Conservation (phyloP, 2,113 vertebrate species). For the Furnarius figulus region DNA sequence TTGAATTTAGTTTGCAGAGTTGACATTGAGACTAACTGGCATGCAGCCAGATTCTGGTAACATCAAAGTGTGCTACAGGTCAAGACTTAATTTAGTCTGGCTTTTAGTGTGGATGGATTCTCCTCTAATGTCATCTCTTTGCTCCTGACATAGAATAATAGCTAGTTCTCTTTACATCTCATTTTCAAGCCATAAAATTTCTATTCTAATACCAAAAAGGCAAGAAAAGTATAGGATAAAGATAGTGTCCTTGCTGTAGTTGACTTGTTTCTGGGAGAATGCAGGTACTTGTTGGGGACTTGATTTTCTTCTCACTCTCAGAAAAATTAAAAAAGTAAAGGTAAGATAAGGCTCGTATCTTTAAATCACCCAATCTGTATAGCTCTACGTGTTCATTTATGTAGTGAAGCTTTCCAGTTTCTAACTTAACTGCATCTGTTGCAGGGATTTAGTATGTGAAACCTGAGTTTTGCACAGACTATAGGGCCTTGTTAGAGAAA, state of each 20-base stretch:
- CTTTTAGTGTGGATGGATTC: not conserved
- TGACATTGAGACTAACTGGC: not conserved
- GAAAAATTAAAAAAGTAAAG: not conserved
- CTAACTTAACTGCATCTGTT: not conserved
- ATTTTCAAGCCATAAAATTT: not conserved
- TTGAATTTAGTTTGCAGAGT: not conserved
- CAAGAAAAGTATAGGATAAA: not conserved
- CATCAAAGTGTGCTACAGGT: not conserved
- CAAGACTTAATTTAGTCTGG: constrained; percentile 22
- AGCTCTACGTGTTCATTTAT: not conserved
- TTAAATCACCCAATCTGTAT: not conserved
- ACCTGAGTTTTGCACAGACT: not conserved
- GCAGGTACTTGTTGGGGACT: not conserved
- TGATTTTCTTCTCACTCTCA: not conserved
- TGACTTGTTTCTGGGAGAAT: not conserved
- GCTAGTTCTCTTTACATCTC: constrained; percentile 44
- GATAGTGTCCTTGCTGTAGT: not conserved
- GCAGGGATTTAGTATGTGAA: not conserved
- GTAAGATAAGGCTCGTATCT: not conserved
- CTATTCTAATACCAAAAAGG: not conserved
- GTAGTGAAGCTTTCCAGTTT: not conserved
- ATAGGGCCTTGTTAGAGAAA: not conserved
- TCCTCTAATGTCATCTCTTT: constrained; percentile 19
- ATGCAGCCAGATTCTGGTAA: not conserved
- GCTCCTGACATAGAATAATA: constrained; percentile 14